These are phyloP conservation scores for Blastomussa wellsi DNA, from an alignment of 92 coral and sea anemone species.

Conservation along the genomic window DNA sequence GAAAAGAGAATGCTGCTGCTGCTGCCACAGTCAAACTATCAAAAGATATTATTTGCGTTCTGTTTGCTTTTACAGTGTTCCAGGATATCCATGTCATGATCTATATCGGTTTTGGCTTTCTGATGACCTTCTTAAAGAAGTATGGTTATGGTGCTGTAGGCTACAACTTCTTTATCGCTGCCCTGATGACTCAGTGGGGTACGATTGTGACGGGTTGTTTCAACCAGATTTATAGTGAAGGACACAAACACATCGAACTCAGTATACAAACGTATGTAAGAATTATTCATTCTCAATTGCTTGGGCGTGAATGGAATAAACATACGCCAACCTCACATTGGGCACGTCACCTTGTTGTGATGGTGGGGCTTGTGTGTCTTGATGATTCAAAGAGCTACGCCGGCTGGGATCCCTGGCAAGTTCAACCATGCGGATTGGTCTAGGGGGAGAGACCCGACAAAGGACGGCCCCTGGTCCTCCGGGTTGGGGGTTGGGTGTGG, in stretches of 20 bases:
- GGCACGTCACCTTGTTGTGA: too few species aligned
- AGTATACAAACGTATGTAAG: slow-evolving; percentile 54
- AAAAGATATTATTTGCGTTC: neutral
- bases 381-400: too few species aligned
- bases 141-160: slow-evolving; percentile 74
- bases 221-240: slow-evolving; percentile 61
- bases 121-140: slow-evolving; percentile 75
- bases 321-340: too few species aligned
- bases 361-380: too few species aligned
- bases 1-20: too few species aligned
- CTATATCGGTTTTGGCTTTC: slow-evolving; percentile 78
- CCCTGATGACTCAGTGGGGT: slow-evolving; percentile 69
- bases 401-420: too few species aligned
- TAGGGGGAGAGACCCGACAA: too few species aligned
- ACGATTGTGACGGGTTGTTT: slow-evolving; percentile 68
- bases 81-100: slow-evolving; percentile 86
- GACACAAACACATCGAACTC: slow-evolving; percentile 47
- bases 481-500: too few species aligned
- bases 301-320: neutral
- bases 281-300: neutral
- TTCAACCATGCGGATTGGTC: too few species aligned
- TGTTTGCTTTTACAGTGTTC: slow-evolving; percentile 54
- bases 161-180: slow-evolving; percentile 72
- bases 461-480: too few species aligned
- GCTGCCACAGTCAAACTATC: too few species aligned